Conservation (phyloP, 2,888 invertebrate genomes). For the Pheosia tremula region DNA sequence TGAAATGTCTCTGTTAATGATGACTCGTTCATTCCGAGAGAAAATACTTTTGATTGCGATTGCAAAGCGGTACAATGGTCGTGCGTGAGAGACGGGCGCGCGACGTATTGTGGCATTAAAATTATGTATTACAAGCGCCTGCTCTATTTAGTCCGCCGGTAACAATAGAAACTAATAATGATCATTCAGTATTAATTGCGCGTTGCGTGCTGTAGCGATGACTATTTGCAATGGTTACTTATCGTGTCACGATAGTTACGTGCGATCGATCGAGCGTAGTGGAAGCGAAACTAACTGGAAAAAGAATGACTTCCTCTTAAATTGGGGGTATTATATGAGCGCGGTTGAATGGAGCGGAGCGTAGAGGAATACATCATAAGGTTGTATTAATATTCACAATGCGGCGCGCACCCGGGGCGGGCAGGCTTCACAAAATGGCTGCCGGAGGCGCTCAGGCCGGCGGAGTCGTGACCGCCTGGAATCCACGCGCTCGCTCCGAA, state of each 20-base stretch:
- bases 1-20: slow-evolving; percentile 63
- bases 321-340: slow-evolving; percentile 53
- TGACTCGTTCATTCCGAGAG: slow-evolving; percentile 62
- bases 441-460: slow-evolving; percentile 70
- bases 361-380: slow-evolving; percentile 58
- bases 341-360: slow-evolving; percentile 23
- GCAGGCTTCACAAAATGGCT: slow-evolving; percentile 81
- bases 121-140: slow-evolving; percentile 70
- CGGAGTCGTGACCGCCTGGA: slow-evolving; percentile 80
- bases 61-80: slow-evolving; percentile 71
- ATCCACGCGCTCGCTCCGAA: slow-evolving; percentile 76
- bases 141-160: slow-evolving; percentile 75
- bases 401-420: slow-evolving; percentile 65
- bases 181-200: slow-evolving; percentile 73
- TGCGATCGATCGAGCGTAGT: slow-evolving; percentile 57
- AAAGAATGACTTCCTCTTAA: slow-evolving; percentile 42
- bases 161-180: slow-evolving; percentile 80
- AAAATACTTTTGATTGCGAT: slow-evolving; percentile 74
- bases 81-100: slow-evolving; percentile 73
- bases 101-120: slow-evolving; percentile 68
- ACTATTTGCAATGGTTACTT: slow-evolving; percentile 55
- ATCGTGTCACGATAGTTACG: slow-evolving; percentile 65
- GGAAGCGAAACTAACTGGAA: slow-evolving; percentile 56
- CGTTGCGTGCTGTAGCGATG: slow-evolving; percentile 62
- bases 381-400: slow-evolving; percentile 74